These are phyloP conservation scores for Tetrao urogallus DNA, from an alignment of 2,113 vertebrate species.

Conservation along the genomic window DNA sequence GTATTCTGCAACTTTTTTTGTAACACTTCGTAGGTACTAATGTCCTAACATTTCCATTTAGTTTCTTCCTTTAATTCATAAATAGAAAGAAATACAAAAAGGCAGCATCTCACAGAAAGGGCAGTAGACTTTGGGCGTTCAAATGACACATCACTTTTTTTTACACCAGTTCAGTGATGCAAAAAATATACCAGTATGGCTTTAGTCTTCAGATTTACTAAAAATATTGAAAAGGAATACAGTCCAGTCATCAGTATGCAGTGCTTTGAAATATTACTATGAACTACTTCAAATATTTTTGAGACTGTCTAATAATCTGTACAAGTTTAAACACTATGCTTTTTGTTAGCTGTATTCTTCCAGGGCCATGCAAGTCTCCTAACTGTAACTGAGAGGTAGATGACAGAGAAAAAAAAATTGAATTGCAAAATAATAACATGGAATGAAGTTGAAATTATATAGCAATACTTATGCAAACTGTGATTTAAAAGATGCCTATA, in stretches of 20 bases:
- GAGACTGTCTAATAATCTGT: background rate
- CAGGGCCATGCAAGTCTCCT: background rate
- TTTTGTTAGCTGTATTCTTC: background rate
- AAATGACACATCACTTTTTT: background rate
- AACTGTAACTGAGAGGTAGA: constrained; percentile 36
- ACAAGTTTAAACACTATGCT: background rate
- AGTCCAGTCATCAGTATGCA: background rate
- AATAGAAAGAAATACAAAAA: background rate
- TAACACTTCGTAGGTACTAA: background rate
- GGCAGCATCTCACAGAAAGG: background rate
- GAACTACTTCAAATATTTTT: constrained; percentile 3
- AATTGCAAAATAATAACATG: constrained; percentile 6
- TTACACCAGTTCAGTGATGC: background rate
- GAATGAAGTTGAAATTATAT: constrained; percentile 26
- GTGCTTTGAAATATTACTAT: background rate
- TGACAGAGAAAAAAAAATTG: background rate
- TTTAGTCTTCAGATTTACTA: background rate
- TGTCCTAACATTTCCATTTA: background rate
- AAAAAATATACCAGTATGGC: background rate
- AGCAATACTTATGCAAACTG: background rate
- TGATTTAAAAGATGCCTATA: background rate
- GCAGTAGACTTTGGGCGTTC: background rate
- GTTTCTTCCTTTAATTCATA: background rate
- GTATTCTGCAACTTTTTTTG: background rate
- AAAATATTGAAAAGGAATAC: background rate